Evolutionary conservation across 1,140 invertebrate genomes (phyloP).

Genomic region (Polypedilum vanderplanki): DNA sequence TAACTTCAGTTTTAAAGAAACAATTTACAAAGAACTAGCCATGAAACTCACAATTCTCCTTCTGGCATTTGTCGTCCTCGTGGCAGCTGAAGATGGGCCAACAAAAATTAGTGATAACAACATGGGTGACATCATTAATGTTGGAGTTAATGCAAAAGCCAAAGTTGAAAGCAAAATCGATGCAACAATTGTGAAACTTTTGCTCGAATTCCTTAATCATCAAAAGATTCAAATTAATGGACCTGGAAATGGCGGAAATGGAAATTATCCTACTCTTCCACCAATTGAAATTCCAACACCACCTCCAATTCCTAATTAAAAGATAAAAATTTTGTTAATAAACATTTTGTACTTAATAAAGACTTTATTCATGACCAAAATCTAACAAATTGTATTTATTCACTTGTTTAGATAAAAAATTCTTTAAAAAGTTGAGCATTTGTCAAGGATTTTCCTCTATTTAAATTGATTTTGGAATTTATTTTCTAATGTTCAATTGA

Average conservation of each 20-base stretch:
- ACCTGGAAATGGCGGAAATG: background rate
- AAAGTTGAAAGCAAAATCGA: background rate
- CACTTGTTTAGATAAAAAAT: too few species aligned
- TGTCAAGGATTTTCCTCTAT: too few species aligned
- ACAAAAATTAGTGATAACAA: background rate
- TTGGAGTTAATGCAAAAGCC: slow-evolving; percentile 1
- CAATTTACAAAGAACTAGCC: background rate
- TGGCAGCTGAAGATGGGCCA: background rate
- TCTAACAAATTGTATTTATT: too few species aligned
- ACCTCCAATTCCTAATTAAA: too few species aligned
- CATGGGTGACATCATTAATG: background rate
- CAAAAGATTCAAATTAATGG: background rate
- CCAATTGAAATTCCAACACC: background rate
- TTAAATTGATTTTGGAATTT: too few species aligned
- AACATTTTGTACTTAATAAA: too few species aligned
- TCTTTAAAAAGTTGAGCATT: too few species aligned
- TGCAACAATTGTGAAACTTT: background rate
- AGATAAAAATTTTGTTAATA: too few species aligned
- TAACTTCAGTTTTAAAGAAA: background rate
- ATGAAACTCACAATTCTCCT: background rate
- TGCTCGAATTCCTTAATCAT: background rate
- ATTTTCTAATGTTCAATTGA: too few species aligned
- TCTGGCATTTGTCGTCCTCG: background rate
- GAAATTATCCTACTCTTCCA: background rate
- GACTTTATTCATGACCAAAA: too few species aligned